Evolutionary conservation across 2,888 invertebrate species (phyloP).

Genomic region (Creontiades dilutus): DNA sequence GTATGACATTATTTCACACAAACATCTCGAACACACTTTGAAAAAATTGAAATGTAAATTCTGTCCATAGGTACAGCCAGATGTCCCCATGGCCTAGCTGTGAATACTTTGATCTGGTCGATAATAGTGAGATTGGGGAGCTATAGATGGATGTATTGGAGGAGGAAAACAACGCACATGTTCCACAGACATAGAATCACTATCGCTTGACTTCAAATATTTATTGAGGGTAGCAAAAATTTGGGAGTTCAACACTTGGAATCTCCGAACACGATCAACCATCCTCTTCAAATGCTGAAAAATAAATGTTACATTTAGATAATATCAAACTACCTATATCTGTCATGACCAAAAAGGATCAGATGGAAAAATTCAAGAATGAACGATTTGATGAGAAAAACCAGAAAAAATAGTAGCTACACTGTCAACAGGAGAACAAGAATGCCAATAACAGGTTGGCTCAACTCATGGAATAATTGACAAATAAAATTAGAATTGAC

Average conservation of each 20-base stretch:
- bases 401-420: too few species aligned
- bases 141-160: constrained; percentile 88
- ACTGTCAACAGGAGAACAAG: too few species aligned
- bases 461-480: too few species aligned
- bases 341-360: too few species aligned
- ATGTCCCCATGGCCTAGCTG: constrained; percentile 61
- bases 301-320: constrained; percentile 75
- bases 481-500: too few species aligned
- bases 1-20: too few species aligned
- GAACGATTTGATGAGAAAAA: too few species aligned
- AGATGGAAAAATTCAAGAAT: too few species aligned
- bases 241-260: constrained; percentile 98
- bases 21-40: too few species aligned
- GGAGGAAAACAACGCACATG: constrained; percentile 98
- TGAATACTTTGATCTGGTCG: constrained; percentile 77
- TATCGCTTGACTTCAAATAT: constrained; percentile 91
- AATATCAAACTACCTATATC: background rate
- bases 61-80: too few species aligned
- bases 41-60: too few species aligned
- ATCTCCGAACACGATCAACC: constrained; percentile 97
- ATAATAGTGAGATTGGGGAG: constrained; percentile 81
- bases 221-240: constrained; percentile 97
- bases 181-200: constrained; percentile 90
- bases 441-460: too few species aligned
- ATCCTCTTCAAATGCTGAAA: constrained; percentile 93